phyloP scores from a whole-genome alignment of 2,888 invertebrate genomes.

The Megaustenia siamemsis region DNA sequence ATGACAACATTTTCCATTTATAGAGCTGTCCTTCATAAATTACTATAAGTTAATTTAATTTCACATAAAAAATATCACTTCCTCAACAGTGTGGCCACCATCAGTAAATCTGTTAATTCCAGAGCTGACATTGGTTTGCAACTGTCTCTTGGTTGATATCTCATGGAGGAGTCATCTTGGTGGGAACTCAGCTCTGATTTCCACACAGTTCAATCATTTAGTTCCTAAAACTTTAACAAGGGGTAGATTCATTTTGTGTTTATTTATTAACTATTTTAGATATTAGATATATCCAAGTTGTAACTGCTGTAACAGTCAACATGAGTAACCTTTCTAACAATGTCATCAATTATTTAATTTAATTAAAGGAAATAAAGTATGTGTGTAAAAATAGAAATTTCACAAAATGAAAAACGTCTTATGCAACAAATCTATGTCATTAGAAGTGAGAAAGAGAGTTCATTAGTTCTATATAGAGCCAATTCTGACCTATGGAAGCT shows the following conservation, averaged over 20 bases:
- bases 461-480: no score
- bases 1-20: not conserved
- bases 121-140: constrained; percentile 38
- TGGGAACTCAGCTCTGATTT: not conserved
- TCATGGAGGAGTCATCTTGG: not conserved
- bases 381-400: not conserved
- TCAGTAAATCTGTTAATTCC: not conserved
- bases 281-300: not conserved
- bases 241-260: not conserved
- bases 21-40: not conserved
- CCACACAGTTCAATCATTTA: not conserved
- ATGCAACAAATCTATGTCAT: no score
- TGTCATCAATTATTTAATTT: not conserved
- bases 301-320: not conserved
- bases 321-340: not conserved
- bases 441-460: no score
- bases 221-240: not conserved
- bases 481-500: not conserved
- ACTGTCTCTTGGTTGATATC: constrained; percentile 29
- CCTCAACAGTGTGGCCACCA: constrained; percentile 37
- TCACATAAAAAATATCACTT: not conserved
- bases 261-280: not conserved
- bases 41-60: not conserved
- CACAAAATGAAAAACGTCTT: no score
- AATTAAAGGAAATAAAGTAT: not conserved